Evolutionary conservation across 2,113 vertebrate genomes (phyloP).

Genomic region (Clarias batrachus): DNA sequence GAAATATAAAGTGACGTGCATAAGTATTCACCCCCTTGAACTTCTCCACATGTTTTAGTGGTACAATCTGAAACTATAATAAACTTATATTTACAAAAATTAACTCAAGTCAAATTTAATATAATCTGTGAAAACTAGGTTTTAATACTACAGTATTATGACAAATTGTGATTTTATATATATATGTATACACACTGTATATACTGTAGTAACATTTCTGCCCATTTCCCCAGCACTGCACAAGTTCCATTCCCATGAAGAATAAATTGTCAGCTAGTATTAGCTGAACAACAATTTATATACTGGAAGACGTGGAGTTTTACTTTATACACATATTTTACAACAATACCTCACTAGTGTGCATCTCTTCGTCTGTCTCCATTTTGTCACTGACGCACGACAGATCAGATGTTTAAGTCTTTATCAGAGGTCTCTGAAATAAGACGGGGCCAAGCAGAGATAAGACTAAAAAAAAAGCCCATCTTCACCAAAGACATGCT

Average conservation of each 20-base stretch:
- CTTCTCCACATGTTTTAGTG: not conserved
- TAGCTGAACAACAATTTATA: not conserved
- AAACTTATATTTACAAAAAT: not conserved
- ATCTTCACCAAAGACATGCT: not conserved
- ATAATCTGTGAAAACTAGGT: no score
- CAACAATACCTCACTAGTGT: not conserved
- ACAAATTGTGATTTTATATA: no score
- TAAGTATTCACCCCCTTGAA: not conserved
- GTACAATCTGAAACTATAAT: not conserved
- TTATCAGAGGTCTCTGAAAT: constrained; percentile 27
- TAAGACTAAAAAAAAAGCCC: constrained; percentile 19
- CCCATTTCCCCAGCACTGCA: not conserved
- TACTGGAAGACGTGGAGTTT: not conserved
- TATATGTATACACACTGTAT: not conserved
- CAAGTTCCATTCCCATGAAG: not conserved
- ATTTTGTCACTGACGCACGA: constrained; percentile 17
- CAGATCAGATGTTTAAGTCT: constrained; percentile 21
- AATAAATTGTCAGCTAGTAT: not conserved
- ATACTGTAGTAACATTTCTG: not conserved
- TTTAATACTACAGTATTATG: no score
- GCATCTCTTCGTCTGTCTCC: constrained; percentile 19
- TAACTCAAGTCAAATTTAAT: no score
- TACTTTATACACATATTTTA: not conserved
- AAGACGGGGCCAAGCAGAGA: constrained; percentile 22
- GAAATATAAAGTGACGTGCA: not conserved